Base-by-base conservation (phyloP, 2,888 invertebrate species). In the Tinea semifulvella region DNA sequence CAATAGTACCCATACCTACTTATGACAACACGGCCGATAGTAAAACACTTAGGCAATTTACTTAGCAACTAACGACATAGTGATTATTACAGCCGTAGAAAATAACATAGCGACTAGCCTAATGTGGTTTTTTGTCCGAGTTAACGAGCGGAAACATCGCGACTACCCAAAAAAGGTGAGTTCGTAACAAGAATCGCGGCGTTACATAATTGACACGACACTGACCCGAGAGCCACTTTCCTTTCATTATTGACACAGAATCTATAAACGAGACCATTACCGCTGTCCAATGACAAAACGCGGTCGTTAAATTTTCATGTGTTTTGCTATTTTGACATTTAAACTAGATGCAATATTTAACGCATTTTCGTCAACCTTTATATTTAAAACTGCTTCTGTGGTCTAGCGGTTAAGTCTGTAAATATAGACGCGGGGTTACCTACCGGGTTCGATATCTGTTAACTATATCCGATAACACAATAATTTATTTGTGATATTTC, bases 181-280 rank as follows among this genome's bases (percentile, higher is more conserved):
- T 13, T 35, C 2, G 35, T 35, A 14, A 5, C 35, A 7, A n/a
- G n/a, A n/a, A n/a, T 18, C 36, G 18, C n/a, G 50, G 59, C 64
- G 63, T 80, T 77, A 77, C 68, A 75, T 69, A 76, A 77, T 52
- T 53, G 36, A 36, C 36, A 57, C 73, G 80, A 76, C 79, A 79
- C 75, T 80, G 80, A 79, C 80, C 80, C 65, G 77, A 52, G 59
- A 61, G 68, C 74, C 65, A 77, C 79, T 79, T 79, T 76, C 76
- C 68, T 75, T 76, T 77, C 72, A 69, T 70, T 76, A 76, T 76
- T 75, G 76, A 76, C 79, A 76, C 72, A 75, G 72, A 65, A 68
- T 69, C 68, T 66, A 62, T 63, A 67, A 61, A 61, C 63, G 62
- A 61, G 58, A 61, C 62, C 60, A 20, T 38, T 59, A 62, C 59